Percentiles rank a stretch among this genome's conserved stretches.
Evolutionary conservation across 2,797 vertebrate species (phyloP).

Genomic region (Spatula clypeata): DNA sequence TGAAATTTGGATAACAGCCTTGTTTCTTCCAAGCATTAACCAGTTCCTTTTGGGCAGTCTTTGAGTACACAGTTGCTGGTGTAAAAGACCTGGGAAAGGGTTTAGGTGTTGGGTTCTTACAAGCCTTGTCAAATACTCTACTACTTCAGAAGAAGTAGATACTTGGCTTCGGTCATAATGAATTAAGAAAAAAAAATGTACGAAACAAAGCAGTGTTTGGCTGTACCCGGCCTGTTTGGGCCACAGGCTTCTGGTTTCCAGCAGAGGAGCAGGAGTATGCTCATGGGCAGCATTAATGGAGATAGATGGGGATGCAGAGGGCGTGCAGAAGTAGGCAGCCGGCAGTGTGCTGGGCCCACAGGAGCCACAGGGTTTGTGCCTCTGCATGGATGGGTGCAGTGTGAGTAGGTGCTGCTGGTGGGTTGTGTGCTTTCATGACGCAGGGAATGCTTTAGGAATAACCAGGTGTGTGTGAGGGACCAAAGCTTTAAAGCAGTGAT

Average conservation of each 20-base stretch:
- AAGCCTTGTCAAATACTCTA: neutral
- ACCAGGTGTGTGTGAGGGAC: fast-evolving
- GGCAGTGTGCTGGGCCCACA: neutral
- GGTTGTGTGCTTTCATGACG: fast-evolving
- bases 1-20: conserved; percentile 58
- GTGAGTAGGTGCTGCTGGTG: neutral
- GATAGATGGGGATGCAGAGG: too few species aligned
- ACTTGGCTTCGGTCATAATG: neutral
- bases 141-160: neutral
- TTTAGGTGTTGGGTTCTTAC: neutral
- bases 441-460: neutral
- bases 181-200: neutral
- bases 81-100: conserved; percentile 1
- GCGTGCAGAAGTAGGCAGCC: fast-evolving
- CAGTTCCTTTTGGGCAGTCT: neutral
- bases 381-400: neutral
- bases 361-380: neutral
- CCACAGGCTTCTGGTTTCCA: neutral
- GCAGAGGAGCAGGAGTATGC: fast-evolving
- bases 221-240: neutral
- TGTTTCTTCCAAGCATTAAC: conserved; percentile 7
- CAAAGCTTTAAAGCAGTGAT: neutral
- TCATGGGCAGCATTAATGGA: neutral
- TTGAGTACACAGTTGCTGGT: neutral
- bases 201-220: neutral